Evolutionary conservation across 2,888 invertebrate genomes (phyloP), one percentile per base, ranked within the genome.

Genomic region (Nephrotoma flavescens): DNA sequence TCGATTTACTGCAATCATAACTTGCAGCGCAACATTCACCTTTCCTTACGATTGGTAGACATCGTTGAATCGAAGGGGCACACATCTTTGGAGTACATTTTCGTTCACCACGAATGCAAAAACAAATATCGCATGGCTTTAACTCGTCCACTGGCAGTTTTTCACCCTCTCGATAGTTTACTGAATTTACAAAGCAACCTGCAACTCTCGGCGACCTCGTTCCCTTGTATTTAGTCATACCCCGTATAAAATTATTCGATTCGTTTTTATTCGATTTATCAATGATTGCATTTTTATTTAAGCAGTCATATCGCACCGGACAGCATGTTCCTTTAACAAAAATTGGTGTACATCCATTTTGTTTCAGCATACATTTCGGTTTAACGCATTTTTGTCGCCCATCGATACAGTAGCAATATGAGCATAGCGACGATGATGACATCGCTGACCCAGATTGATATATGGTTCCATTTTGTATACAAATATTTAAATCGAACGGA

Each of bases 21-120:
- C 96, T 96, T 86, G 96, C 95, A 11, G 97, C 96, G 90, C 97
- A 97, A 91, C 97, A 97, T 90, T 96, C 95, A 1, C 96, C 96
- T 57, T 94, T 93, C 86, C 94, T 94, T 86, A 96, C 93, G 86
- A 96, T 93, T 0, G 97, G 96, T 86, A 92, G 92, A 91, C 97
- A 97, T 86, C 96, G 96, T 88, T 94, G 93, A 87, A 96, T 92
- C 0, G 95, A 93, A 0, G 96, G 95, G 0, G 96, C 94, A 89
- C 97, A 97, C 31, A 95, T 94, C 87, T 96, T 92, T 4, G 95
- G 95, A 88, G 95, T 95, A 91, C 97, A 97, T 83, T 94, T 93
- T 85, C 96, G 93, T 0, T 93, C 91, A 0, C 96, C 96, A 89
- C 94, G 93, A 88, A 96, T 93, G 90, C 97, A 97, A 91, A 96